Evolutionary conservation across 2,888 invertebrate genomes (phyloP).

Genomic region (Torymus texanus): DNA sequence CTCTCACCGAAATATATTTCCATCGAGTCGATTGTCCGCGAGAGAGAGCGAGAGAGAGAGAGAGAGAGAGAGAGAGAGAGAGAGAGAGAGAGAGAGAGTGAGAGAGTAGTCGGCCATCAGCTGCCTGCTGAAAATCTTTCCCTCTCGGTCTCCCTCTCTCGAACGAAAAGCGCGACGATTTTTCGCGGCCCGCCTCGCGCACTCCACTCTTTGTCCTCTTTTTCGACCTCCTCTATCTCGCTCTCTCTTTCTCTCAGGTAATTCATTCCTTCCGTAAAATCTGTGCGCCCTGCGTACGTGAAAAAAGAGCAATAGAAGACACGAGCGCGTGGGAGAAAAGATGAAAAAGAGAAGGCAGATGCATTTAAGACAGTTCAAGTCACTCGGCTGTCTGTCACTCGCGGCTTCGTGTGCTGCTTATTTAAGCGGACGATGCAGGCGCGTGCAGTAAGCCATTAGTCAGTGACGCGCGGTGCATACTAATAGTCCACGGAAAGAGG

Average conservation of each 20-base stretch:
- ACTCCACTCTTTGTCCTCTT: too few relatives aligned
- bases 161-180: conserved; percentile 26
- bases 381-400: conserved; percentile 53
- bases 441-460: conserved; percentile 62
- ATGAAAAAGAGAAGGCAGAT: not conserved
- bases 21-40: conserved; percentile 38
- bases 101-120: too few relatives aligned
- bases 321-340: not conserved
- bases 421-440: conserved; percentile 27
- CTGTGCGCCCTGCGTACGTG: not conserved
- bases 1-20: conserved; percentile 49
- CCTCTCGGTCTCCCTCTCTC: not conserved
- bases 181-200: not conserved
- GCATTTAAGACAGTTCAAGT: conserved; percentile 56
- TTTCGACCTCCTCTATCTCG: not conserved
- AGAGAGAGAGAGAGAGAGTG: too few relatives aligned
- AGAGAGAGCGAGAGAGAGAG: too few relatives aligned
- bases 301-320: not conserved
- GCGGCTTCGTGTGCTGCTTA: conserved; percentile 6
- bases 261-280: conserved; percentile 29
- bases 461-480: conserved; percentile 62
- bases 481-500: conserved; percentile 49
- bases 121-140: conserved; percentile 4
- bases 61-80: too few relatives aligned
- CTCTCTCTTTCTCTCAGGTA: conserved; percentile 2